Conservation (phyloP, 1,140 invertebrate species). For the Ctenoplectra terminalis region DNA sequence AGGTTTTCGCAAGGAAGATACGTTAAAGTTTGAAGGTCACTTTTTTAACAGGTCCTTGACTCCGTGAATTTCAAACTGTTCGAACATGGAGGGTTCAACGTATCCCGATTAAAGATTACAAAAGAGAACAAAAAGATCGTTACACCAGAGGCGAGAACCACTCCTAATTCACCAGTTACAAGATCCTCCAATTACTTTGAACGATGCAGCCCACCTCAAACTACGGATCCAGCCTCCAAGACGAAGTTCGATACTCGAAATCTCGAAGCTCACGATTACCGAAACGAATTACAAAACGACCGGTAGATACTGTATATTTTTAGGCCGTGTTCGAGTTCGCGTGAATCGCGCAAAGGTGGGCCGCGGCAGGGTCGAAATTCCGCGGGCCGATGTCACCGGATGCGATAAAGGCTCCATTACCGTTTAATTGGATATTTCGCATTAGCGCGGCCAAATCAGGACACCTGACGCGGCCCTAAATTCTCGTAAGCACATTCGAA, state of each 20-base stretch:
- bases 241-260: background rate
- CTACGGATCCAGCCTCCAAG: background rate
- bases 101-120: background rate
- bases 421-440: constrained; percentile 69
- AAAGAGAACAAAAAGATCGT: background rate
- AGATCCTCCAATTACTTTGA: constrained; percentile 14
- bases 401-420: constrained; percentile 59
- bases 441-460: constrained; percentile 64
- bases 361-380: constrained; percentile 22
- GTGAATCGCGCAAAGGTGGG: constrained; percentile 17
- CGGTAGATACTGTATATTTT: background rate
- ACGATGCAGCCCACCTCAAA: constrained; percentile 2
- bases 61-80: too few relatives aligned
- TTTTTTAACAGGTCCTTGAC: too few relatives aligned
- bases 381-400: constrained; percentile 23
- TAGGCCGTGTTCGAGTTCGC: background rate
- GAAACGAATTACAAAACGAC: background rate
- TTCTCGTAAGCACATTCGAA: constrained; percentile 66
- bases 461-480: constrained; percentile 63
- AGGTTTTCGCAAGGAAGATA: too few relatives aligned
- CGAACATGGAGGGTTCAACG: too few relatives aligned
- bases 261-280: constrained; percentile 1
- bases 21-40: too few relatives aligned
- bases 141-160: background rate
- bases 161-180: background rate